These are phyloP conservation scores for Oreochromis grahami DNA, from an alignment of 2,797 vertebrate genomes.

Conservation along the genomic window DNA sequence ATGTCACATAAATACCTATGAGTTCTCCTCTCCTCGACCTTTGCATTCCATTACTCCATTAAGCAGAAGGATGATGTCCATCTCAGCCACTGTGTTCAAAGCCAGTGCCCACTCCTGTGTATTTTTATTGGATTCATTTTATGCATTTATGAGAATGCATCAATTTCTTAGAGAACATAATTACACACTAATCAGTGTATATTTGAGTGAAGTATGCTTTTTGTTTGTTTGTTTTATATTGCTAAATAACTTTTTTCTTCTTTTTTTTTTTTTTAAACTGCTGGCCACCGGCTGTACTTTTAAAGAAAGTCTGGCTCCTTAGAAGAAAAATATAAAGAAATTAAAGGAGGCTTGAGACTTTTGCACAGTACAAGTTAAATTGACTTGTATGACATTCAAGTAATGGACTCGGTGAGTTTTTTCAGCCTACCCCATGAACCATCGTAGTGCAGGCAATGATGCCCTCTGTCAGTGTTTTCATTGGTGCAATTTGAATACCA, in stretches of 20 bases:
- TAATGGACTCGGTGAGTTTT: not conserved
- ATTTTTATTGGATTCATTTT: not conserved
- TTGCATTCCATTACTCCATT: not conserved
- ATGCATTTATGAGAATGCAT: not conserved
- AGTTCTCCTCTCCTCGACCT: fast-evolving
- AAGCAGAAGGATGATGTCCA: fast-evolving
- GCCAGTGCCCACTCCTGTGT: not conserved
- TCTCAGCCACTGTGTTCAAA: not conserved
- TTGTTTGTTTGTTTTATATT: not conserved
- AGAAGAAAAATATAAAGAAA: not conserved
- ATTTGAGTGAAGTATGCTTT: not conserved
- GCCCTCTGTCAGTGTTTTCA: not conserved
- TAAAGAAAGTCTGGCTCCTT: not conserved
- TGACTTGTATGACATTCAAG: not conserved
- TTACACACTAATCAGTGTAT: not conserved
- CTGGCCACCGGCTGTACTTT: not conserved
- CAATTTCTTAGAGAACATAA: not conserved
- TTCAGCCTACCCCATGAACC: not conserved
- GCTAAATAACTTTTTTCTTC: not conserved
- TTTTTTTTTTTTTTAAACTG: fast-evolving
- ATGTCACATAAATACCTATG: not conserved
- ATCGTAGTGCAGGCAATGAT: not conserved
- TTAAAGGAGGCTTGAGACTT: not conserved
- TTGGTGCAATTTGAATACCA: not conserved
- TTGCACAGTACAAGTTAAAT: not conserved